A percentile compares a stretch with the other conserved stretches of the same genome.
phyloP scores from a whole-genome alignment of 1,140 invertebrate species.

The Maniola jurtina region DNA sequence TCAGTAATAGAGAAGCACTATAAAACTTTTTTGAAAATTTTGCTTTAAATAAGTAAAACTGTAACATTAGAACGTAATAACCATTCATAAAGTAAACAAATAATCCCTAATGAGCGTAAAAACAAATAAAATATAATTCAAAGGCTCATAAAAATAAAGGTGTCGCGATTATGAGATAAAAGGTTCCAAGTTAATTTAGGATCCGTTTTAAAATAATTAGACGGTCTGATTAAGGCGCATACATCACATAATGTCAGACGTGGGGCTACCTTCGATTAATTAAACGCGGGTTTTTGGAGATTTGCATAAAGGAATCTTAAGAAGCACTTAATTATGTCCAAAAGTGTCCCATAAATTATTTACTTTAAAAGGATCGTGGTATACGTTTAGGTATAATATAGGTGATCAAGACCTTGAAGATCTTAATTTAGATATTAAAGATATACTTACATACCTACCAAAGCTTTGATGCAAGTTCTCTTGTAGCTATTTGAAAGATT shows the following conservation, averaged over 20 bases:
- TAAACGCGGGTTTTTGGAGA: constrained; percentile 42
- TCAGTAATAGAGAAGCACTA: too few relatives aligned
- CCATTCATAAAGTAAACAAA: not conserved
- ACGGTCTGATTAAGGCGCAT: constrained; percentile 49
- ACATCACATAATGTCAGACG: constrained; percentile 67
- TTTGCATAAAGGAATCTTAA: constrained; percentile 70
- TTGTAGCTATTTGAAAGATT: too few relatives aligned
- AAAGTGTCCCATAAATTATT: constrained; percentile 61
- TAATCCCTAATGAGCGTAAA: not conserved
- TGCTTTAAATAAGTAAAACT: too few relatives aligned
- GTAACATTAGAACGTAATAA: too few relatives aligned
- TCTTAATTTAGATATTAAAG: constrained; percentile 3
- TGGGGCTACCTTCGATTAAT: constrained; percentile 60
- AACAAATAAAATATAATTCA: not conserved
- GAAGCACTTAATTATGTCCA: constrained; percentile 60
- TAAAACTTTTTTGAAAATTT: too few relatives aligned
- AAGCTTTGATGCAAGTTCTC: not conserved
- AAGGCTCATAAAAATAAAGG: constrained; percentile 27
- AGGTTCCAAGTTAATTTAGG: constrained; percentile 43
- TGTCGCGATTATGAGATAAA: constrained; percentile 36
- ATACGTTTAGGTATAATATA: not conserved
- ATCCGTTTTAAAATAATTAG: constrained; percentile 70
- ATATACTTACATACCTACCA: not conserved
- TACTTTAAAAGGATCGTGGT: constrained; percentile 22
- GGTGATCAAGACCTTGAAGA: not conserved